These are phyloP conservation scores for Rousettus madagascariensis DNA, from an alignment of 2,797 vertebrate genomes.

Conservation along the genomic window DNA sequence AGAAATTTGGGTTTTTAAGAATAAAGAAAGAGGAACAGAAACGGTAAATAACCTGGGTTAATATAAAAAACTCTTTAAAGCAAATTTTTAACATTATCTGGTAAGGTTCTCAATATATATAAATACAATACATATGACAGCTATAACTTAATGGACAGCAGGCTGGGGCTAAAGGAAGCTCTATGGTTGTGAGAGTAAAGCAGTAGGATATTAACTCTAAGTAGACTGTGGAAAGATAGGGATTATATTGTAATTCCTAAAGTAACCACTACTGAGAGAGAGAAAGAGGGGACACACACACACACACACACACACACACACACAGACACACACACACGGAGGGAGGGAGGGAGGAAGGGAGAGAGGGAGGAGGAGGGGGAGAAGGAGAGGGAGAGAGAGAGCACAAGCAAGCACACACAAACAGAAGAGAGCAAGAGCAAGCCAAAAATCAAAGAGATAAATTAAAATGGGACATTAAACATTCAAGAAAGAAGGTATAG, in stretches of 20 bases:
- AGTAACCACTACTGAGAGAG: background rate
- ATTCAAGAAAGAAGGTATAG: background rate
- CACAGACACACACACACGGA: too few relatives aligned
- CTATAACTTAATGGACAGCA: background rate
- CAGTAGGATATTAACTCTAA: constrained; percentile 24
- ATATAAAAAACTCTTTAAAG: background rate
- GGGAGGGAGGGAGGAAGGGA: too few relatives aligned
- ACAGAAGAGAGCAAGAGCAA: too few relatives aligned
- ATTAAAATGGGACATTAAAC: background rate
- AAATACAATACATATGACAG: background rate
- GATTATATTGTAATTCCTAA: background rate
- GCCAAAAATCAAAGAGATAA: background rate
- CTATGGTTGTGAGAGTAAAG: background rate
- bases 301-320: too few relatives aligned
- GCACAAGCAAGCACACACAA: too few relatives aligned
- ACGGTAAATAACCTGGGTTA: background rate
- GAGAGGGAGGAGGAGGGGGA: too few relatives aligned
- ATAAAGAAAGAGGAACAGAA: background rate
- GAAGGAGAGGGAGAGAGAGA: too few relatives aligned
- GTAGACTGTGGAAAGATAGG: background rate
- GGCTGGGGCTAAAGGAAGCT: background rate
- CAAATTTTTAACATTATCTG: constrained; percentile 24
- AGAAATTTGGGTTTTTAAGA: background rate
- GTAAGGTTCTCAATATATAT: background rate
- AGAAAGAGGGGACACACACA: background rate